Evolutionary conservation across 2,888 invertebrate species (phyloP).

Genomic region (Stenoptilia bipunctidactyla): DNA sequence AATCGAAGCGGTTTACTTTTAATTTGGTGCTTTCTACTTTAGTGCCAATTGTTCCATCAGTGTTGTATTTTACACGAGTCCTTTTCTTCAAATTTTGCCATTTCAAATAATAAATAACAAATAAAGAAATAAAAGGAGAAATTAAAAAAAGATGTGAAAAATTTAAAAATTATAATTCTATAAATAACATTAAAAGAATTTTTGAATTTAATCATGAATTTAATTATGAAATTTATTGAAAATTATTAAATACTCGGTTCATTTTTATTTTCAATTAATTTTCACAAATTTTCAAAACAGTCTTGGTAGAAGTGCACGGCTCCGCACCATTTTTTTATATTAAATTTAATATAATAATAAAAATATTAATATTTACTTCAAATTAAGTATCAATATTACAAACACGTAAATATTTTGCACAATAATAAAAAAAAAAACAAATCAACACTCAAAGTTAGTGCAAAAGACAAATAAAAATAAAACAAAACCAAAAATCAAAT

Average conservation of each 20-base stretch:
- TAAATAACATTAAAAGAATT: too few species aligned
- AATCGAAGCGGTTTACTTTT: slow-evolving; percentile 24
- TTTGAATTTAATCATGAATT: too few species aligned
- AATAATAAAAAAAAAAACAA: slow-evolving; percentile 19
- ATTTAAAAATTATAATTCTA: too few species aligned
- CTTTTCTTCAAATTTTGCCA: slow-evolving; percentile 15
- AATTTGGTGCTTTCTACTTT: slow-evolving; percentile 31
- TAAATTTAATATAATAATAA: too few species aligned
- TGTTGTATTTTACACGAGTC: slow-evolving; percentile 31
- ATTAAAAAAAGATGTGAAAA: slow-evolving; percentile 12
- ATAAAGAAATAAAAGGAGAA: slow-evolving; percentile 15
- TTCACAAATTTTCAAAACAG: too few species aligned
- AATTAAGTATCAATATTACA: neutral
- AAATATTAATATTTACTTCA: too few species aligned
- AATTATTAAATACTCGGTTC: too few species aligned
- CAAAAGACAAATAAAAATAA: slow-evolving; percentile 24
- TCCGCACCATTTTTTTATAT: slow-evolving; percentile 38
- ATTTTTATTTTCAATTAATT: too few species aligned
- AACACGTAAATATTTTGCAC: slow-evolving; percentile 2
- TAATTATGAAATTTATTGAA: too few species aligned
- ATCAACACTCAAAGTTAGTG: slow-evolving; percentile 13
- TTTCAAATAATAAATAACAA: slow-evolving; percentile 15
- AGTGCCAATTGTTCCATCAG: slow-evolving; percentile 35
- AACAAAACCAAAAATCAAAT: slow-evolving; percentile 20
- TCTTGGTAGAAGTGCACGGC: slow-evolving; percentile 25